These are phyloP conservation scores for Leucopternis melanops DNA, from an alignment of 2,113 vertebrate genomes.

Conservation along the genomic window DNA sequence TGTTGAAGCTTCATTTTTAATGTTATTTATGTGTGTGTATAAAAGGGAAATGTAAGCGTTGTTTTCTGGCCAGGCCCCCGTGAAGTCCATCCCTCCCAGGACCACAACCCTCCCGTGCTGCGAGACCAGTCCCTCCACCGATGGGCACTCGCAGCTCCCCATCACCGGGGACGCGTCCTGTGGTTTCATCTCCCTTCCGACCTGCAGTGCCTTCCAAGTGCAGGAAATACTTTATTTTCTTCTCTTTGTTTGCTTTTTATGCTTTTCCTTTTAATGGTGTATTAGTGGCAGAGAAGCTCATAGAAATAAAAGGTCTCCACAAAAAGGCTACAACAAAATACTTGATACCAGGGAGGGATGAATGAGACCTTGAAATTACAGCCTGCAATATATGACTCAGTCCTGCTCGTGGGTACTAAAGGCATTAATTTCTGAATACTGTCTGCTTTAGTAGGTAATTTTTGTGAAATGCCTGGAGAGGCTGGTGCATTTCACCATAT, in stretches of 20 bases:
- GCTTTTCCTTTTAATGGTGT: background rate
- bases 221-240: background rate
- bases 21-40: background rate
- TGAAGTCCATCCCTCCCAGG: background rate
- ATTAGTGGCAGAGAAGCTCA: background rate
- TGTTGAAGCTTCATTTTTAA: background rate
- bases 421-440: slow-evolving; percentile 32
- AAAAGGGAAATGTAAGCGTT: background rate
- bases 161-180: accelerated
- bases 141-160: background rate
- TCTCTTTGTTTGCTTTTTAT: background rate
- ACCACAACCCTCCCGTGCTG: background rate
- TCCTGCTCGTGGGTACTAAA: background rate
- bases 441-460: slow-evolving; percentile 32
- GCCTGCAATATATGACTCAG: background rate
- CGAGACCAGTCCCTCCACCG: background rate
- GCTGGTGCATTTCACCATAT: background rate
- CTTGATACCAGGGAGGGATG: background rate
- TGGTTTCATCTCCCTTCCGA: background rate
- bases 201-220: background rate
- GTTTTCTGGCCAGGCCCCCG: background rate
- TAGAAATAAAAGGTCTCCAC: background rate
- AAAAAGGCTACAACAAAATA: background rate
- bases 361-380: slow-evolving; percentile 35
- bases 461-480: background rate